A percentile compares a stretch with the other conserved stretches of the same genome.
phyloP scores from a whole-genome alignment of 2,797 vertebrate species.

The Urophycis tenuis region DNA sequence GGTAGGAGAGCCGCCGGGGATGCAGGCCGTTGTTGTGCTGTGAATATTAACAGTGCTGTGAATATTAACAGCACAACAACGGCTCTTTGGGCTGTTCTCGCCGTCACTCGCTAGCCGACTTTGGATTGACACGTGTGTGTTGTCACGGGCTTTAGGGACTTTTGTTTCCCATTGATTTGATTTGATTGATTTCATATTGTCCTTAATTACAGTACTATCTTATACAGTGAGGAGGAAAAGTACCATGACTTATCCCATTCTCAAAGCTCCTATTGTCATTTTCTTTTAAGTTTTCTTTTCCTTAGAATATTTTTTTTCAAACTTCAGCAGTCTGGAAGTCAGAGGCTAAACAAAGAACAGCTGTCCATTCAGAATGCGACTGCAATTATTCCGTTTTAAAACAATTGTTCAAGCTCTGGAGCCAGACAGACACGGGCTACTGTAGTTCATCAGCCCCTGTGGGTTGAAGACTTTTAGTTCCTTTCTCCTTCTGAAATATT shows the following conservation, averaged over 20 bases:
- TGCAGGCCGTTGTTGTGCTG: neutral
- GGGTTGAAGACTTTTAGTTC: neutral
- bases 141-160: neutral
- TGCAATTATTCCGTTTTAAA: neutral
- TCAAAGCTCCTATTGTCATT: no score
- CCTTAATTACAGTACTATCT: neutral
- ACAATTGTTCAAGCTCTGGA: neutral
- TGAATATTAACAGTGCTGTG: no score
- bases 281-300: no score
- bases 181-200: neutral
- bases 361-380: neutral
- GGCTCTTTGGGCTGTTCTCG: no score
- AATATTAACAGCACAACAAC: no score
- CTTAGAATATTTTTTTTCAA: no score
- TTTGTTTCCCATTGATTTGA: no score
- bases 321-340: neutral
- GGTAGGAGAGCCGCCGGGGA: slow-evolving; percentile 35
- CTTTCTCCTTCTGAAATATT: neutral
- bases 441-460: neutral
- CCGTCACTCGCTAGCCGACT: no score
- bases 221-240: neutral
- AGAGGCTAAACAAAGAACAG: neutral
- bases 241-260: neutral
- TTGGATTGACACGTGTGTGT: neutral
- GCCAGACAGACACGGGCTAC: neutral